phyloP scores from a whole-genome alignment of 2,113 vertebrate species.

The Pavo muticus region DNA sequence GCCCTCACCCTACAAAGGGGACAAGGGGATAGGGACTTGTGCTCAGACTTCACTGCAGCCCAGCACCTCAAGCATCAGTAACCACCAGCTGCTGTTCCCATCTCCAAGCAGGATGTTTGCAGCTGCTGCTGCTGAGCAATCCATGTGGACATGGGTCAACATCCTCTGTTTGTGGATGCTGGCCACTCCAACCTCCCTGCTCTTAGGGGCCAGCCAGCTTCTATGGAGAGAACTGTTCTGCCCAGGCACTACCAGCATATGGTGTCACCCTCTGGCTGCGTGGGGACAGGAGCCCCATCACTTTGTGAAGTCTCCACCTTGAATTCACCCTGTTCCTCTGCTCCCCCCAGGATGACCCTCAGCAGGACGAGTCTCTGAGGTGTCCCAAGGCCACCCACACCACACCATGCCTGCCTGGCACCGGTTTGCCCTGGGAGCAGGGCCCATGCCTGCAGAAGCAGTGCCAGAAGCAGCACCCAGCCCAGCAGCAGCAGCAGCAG shows the following conservation, averaged over 20 bases:
- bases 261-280: neutral
- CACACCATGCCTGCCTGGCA: neutral
- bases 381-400: neutral
- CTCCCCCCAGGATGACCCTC: neutral
- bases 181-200: neutral
- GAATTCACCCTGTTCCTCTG: neutral
- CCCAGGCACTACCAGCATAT: neutral
- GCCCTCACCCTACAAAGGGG: neutral
- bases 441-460: neutral
- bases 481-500: slow-evolving; percentile 10
- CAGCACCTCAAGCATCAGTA: neutral
- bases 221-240: accelerated
- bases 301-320: neutral
- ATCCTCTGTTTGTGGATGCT: neutral
- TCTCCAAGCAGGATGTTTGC: accelerated
- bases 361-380: neutral
- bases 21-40: neutral
- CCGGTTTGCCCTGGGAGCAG: neutral
- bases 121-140: neutral
- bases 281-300: neutral
- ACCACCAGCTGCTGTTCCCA: neutral
- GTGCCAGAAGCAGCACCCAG: neutral
- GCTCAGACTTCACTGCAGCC: neutral
- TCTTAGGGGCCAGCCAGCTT: neutral
- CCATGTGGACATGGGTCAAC: accelerated